Evolutionary conservation across 2,888 invertebrate genomes (phyloP), one percentile per base, ranked within the genome.

Genomic region (Phortica magna): DNA sequence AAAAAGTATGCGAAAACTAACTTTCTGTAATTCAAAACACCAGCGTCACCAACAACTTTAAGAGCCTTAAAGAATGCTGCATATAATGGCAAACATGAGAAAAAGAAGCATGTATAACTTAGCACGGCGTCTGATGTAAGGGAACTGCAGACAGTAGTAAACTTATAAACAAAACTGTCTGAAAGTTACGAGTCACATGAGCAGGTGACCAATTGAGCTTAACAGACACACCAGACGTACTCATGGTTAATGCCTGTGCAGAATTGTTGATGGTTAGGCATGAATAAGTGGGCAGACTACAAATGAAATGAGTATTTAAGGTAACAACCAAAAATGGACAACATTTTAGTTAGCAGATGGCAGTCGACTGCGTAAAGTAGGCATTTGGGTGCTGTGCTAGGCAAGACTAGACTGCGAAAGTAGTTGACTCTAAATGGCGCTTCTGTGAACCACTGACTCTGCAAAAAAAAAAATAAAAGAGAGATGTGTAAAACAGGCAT

Each of bases 21-120:
- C 31, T 31, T 31, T 31, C 10, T 41, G 70, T 61, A 53, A 53
- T 53, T n/a, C 5, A 53, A 73, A 43, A 75, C 39, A 67, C 39
- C 65, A 17, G 61, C 61, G 67, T 31, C n/a, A n/a, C n/a, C n/a
- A n/a, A 31, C 31, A 0, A 31, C 31, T 31, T 31, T 1, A 31
- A 31, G 3, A 2, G 5, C 31, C 31, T 31, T 31, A 31, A 31
- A 31, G 31, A 31, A 41, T 2, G 53, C 55, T n/a, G n/a, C 61
- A 31, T 41, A 59, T 57, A 61, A 57, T 57, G 42, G 9, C 53
- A 74, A 64, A 55, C 17, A 14, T 53, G n/a, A n/a, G n/a, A n/a
- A n/a, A n/a, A n/a, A n/a, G n/a, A n/a, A n/a, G n/a, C n/a, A n/a
- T n/a, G n/a, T n/a, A n/a, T n/a, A n/a, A n/a, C n/a, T n/a, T n/a